phyloP scores from a whole-genome alignment of 2,888 invertebrate genomes.

The Trissoscelio sp. region DNA sequence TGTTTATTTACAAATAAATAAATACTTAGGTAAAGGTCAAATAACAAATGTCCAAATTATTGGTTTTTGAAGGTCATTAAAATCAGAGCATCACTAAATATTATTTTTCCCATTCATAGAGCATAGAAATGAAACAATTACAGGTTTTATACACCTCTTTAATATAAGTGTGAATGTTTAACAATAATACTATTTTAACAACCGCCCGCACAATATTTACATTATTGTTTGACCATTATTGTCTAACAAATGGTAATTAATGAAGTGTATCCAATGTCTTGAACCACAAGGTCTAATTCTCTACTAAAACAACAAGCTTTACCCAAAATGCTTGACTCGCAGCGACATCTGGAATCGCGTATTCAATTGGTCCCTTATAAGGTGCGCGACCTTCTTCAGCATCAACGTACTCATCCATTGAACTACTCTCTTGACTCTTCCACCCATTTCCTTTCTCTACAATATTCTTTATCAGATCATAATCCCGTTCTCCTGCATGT shows the following conservation, averaged over 20 bases:
- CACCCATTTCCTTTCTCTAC: conserved; percentile 40
- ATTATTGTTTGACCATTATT: no score
- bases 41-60: no score
- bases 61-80: no score
- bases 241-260: not conserved
- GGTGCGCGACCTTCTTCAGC: conserved; percentile 73
- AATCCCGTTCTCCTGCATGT: conserved; percentile 75
- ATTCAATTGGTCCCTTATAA: conserved; percentile 76
- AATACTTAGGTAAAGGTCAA: no score
- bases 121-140: no score
- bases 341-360: conserved; percentile 77
- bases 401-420: conserved; percentile 75
- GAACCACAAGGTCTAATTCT: conserved; percentile 4
- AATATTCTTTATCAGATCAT: conserved; percentile 71
- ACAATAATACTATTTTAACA: not conserved
- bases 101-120: no score
- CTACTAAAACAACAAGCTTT: conserved; percentile 70
- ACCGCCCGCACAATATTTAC: no score
- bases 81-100: no score
- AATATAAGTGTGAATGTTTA: no score
- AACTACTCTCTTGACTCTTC: conserved; percentile 73
- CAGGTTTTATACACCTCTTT: no score
- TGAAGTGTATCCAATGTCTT: no score
- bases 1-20: no score
- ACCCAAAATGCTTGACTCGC: conserved; percentile 81